Conservation (phyloP, 1,140 invertebrate genomes). For the Wasmannia auropunctata region DNA sequence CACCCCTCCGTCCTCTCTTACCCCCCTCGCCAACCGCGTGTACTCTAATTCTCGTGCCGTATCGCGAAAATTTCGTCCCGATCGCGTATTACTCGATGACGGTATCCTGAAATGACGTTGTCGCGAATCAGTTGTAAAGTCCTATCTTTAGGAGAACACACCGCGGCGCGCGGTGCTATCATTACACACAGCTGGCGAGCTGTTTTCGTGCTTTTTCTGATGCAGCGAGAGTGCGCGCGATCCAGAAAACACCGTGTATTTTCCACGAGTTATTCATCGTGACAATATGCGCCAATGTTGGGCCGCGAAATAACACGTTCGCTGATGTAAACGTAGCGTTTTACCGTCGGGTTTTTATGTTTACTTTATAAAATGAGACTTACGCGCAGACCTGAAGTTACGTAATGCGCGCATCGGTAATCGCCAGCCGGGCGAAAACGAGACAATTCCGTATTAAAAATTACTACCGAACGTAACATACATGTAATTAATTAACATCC, state of each 20-base stretch:
- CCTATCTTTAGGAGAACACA: not conserved
- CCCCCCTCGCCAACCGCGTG: too few species aligned
- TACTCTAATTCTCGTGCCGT: not conserved
- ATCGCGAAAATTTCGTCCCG: not conserved
- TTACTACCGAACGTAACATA: not conserved
- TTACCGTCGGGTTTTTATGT: not conserved
- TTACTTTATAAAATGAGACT: not conserved
- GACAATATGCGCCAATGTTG: not conserved
- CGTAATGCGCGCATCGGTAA: not conserved
- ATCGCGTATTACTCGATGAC: conserved; percentile 4
- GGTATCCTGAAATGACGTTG: not conserved
- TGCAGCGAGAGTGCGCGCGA: not conserved
- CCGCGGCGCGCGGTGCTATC: not conserved
- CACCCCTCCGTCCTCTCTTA: not conserved
- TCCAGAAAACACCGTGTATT: not conserved
- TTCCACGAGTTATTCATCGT: not conserved
- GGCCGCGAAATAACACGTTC: not conserved
- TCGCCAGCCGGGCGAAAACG: not conserved
- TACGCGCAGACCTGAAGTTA: not conserved
- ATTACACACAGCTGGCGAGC: not conserved
- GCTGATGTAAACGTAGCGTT: not conserved
- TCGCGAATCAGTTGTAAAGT: conserved; percentile 7
- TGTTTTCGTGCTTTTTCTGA: conserved; percentile 8
- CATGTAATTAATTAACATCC: not conserved
- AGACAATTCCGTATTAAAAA: not conserved